phyloP scores from a whole-genome alignment of 2,113 vertebrate genomes.

The Larimichthys crocea region DNA sequence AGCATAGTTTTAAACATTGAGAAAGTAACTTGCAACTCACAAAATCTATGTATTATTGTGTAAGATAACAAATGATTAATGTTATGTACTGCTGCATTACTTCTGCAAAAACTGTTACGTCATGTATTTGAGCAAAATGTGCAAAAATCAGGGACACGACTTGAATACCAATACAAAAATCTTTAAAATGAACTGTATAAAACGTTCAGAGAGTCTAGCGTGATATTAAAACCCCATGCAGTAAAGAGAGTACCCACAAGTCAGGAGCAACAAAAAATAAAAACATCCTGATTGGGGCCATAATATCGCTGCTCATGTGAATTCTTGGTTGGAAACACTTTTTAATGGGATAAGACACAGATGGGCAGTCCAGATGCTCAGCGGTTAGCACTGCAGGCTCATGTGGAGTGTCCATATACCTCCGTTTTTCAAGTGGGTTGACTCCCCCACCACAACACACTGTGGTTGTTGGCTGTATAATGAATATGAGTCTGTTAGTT shows the following conservation, averaged over 20 bases:
- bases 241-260: not conserved
- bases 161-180: no score
- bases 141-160: not conserved
- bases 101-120: not conserved
- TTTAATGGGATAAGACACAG: conserved; percentile 26
- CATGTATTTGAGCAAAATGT: not conserved
- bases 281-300: conserved; percentile 28
- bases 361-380: conserved; percentile 51
- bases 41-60: not conserved
- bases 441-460: not conserved
- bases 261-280: conserved; percentile 16
- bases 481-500: not conserved
- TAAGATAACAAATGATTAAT: not conserved
- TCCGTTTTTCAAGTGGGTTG: conserved; percentile 24
- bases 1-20: not conserved
- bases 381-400: conserved; percentile 18
- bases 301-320: conserved; percentile 14
- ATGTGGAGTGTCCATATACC: not conserved
- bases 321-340: conserved; percentile 27
- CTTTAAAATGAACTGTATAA: not conserved
- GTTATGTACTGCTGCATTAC: not conserved
- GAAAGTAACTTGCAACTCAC: not conserved
- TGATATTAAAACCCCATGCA: not conserved
- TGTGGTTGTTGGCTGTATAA: not conserved
- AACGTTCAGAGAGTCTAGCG: not conserved